Evolutionary conservation across 2,797 vertebrate species (phyloP).

Genomic region (Enteromius mattozi): DNA sequence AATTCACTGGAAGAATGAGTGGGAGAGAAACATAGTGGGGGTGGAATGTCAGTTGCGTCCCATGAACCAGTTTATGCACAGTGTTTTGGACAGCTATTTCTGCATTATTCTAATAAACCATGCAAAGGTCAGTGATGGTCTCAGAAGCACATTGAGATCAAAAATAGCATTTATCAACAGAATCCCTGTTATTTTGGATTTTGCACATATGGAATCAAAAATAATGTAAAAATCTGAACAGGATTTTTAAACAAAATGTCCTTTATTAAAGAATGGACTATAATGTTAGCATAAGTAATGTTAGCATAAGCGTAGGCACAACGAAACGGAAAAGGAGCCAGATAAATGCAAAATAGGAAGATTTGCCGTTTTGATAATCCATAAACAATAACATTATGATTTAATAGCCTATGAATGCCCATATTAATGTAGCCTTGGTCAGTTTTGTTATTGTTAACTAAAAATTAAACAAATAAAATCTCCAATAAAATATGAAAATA

Average conservation of each 20-base stretch:
- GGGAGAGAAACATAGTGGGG: conserved; percentile 15
- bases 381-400: background rate
- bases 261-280: background rate
- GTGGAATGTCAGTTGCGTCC: conserved; percentile 28
- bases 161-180: background rate
- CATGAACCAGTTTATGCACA: conserved; percentile 24
- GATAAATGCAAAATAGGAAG: background rate
- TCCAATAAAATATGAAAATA: background rate
- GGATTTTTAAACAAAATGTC: background rate
- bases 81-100: conserved; percentile 12
- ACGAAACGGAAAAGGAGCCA: background rate
- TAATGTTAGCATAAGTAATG: background rate
- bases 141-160: background rate
- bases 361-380: background rate
- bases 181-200: background rate
- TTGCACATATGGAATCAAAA: background rate
- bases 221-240: background rate
- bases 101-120: conserved; percentile 10
- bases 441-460: background rate
- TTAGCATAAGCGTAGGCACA: background rate
- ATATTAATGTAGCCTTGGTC: background rate
- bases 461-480: background rate
- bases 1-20: conserved; percentile 44
- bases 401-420: background rate
- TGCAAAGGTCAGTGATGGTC: conserved; percentile 19